A percentile compares a stretch with the other conserved stretches of the same genome.
Evolutionary conservation across 92 coral and sea anemone species (phyloP).

Genomic region (Porites evermanni): DNA sequence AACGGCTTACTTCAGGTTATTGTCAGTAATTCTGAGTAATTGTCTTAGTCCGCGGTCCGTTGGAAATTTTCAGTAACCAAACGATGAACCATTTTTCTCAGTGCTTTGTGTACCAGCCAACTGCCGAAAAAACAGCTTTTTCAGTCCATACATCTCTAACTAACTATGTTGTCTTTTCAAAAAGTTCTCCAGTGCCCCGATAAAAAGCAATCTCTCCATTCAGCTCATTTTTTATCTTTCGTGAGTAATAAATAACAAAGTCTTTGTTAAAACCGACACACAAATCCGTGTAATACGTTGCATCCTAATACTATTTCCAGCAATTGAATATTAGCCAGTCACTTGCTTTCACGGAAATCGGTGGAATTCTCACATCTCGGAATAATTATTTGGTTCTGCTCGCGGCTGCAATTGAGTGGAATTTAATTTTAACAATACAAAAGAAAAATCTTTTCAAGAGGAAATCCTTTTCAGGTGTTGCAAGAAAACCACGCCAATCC

Average conservation of each 20-base stretch:
- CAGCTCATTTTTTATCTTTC: not conserved
- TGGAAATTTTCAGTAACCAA: no score
- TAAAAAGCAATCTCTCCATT: no score
- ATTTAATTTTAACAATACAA: not conserved
- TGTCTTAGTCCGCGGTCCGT: no score
- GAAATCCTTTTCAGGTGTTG: not conserved
- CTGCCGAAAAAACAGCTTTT: no score
- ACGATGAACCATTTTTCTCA: no score
- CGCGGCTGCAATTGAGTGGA: not conserved
- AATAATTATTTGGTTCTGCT: not conserved
- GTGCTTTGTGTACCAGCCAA: no score
- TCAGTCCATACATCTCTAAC: no score
- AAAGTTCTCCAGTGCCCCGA: no score
- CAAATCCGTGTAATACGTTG: not conserved
- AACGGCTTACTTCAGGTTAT: no score
- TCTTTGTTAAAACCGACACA: constrained; percentile 32
- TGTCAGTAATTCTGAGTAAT: no score
- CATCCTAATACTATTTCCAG: not conserved
- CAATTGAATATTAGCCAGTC: constrained; percentile 1
- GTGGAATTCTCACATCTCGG: not conserved
- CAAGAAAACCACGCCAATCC: constrained; percentile 14
- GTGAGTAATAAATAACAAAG: not conserved
- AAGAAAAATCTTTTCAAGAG: not conserved
- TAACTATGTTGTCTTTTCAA: no score
- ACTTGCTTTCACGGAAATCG: not conserved